Percentiles rank a stretch among this genome's conserved stretches.
phyloP scores from a whole-genome alignment of 2,888 invertebrate genomes.

The Drosophila neotestacea region DNA sequence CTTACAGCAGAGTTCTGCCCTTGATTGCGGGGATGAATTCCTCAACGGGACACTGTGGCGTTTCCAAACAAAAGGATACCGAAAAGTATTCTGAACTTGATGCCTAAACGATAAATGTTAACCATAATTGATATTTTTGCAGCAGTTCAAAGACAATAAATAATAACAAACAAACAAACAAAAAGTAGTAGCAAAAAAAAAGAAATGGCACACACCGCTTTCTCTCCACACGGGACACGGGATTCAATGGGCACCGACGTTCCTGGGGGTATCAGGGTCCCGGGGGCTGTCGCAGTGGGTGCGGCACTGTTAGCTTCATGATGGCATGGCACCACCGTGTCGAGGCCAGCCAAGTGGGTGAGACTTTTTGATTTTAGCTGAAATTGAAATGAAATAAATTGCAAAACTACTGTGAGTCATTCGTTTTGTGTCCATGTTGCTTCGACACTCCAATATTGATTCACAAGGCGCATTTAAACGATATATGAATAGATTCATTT shows the following conservation, averaged over 20 bases:
- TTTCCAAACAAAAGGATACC: slow-evolving; percentile 88
- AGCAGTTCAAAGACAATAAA: neutral
- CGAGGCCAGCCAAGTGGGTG: slow-evolving; percentile 90
- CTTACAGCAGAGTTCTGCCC: slow-evolving; percentile 89
- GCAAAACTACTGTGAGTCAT: slow-evolving; percentile 22
- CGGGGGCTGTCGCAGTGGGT: slow-evolving; percentile 32
- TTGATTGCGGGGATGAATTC: slow-evolving; percentile 89
- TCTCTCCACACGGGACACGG: slow-evolving; percentile 43
- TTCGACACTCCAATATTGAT: slow-evolving; percentile 16
- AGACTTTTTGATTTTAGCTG: slow-evolving; percentile 91
- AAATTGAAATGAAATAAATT: slow-evolving; percentile 85
- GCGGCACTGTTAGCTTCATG: slow-evolving; percentile 67
- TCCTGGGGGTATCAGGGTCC: slow-evolving; percentile 33
- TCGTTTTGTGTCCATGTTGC: neutral
- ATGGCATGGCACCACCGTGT: slow-evolving; percentile 85
- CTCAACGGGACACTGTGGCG: slow-evolving; percentile 87
- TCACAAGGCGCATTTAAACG: slow-evolving; percentile 6
- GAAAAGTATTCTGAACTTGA: slow-evolving; percentile 91
- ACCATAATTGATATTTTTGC: slow-evolving; percentile 15
- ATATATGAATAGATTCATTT: slow-evolving; percentile 4
- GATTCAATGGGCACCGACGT: slow-evolving; percentile 28
- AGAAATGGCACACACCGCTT: slow-evolving; percentile 11
- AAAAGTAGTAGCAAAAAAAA: neutral
- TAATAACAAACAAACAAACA: neutral
- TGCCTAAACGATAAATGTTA: slow-evolving; percentile 85